Conservation (phyloP, 2,113 vertebrate species). For the Smithornis capensis region DNA sequence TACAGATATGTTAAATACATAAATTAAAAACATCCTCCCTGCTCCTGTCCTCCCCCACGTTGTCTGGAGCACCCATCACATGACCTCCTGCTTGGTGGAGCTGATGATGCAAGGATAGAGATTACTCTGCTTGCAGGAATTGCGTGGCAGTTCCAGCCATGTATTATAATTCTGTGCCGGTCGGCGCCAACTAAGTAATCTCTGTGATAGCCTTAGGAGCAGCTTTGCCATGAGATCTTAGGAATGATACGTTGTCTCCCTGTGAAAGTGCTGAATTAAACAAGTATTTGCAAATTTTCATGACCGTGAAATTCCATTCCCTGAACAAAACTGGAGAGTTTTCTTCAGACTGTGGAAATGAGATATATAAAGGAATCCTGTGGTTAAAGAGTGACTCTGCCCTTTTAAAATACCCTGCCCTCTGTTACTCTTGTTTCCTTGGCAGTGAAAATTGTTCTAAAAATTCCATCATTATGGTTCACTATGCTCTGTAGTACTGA, state of each 20-base stretch:
- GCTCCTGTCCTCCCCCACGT: background rate
- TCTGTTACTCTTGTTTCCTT: background rate
- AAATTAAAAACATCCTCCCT: conserved; percentile 34
- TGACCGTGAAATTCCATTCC: background rate
- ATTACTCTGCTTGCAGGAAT: conserved; percentile 1
- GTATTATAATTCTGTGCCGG: background rate
- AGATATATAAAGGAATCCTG: background rate
- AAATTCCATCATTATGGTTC: background rate
- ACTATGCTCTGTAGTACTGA: background rate
- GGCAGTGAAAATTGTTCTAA: background rate
- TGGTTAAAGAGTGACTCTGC: background rate
- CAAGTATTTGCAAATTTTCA: conserved; percentile 21
- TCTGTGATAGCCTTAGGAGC: conserved; percentile 55
- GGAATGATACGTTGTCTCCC: background rate
- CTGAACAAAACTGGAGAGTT: background rate
- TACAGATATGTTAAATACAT: background rate
- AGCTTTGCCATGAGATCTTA: conserved; percentile 49
- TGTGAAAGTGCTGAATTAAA: conserved; percentile 49
- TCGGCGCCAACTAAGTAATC: conserved; percentile 17
- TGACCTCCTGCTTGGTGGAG: background rate
- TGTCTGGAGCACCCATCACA: conserved; percentile 19
- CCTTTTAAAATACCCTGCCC: background rate
- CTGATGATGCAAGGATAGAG: conserved; percentile 33
- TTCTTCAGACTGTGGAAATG: background rate
- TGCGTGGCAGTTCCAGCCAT: background rate